Evolutionary conservation across 2,888 invertebrate genomes (phyloP).

Genomic region (Rhagium mordax): DNA sequence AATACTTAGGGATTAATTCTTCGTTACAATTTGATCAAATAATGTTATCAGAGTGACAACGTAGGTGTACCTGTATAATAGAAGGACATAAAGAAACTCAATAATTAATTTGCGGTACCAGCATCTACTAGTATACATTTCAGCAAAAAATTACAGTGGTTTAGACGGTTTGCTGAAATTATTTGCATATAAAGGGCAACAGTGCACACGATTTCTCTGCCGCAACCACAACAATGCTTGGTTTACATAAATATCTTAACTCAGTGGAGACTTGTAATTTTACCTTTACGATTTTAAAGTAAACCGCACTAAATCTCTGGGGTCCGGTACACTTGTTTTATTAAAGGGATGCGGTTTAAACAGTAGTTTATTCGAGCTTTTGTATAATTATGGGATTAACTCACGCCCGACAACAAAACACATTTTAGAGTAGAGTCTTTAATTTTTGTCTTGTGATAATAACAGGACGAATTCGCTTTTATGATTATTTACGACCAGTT

Average conservation of each 20-base stretch:
- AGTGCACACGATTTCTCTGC: constrained; percentile 36
- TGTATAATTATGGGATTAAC: constrained; percentile 58
- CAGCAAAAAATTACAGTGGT: constrained; percentile 9
- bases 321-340: constrained; percentile 48
- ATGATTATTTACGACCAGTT: neutral
- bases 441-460: constrained; percentile 8
- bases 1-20: too few species aligned
- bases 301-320: constrained; percentile 58
- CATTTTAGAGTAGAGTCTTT: neutral
- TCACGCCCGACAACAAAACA: constrained; percentile 17
- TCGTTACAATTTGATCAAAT: too few species aligned
- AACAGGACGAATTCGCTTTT: neutral
- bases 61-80: neutral
- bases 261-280: constrained; percentile 68
- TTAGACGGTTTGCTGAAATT: constrained; percentile 32
- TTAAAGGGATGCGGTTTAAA: constrained; percentile 48
- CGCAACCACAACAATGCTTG: constrained; percentile 58
- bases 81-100: too few species aligned
- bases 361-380: constrained; percentile 53
- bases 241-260: constrained; percentile 68
- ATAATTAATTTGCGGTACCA: neutral
- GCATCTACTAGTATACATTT: neutral
- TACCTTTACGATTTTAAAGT: constrained; percentile 69
- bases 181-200: constrained; percentile 44
- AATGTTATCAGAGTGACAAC: neutral